phyloP scores from a whole-genome alignment of 2,113 vertebrate genomes.

The Promerops cafer region DNA sequence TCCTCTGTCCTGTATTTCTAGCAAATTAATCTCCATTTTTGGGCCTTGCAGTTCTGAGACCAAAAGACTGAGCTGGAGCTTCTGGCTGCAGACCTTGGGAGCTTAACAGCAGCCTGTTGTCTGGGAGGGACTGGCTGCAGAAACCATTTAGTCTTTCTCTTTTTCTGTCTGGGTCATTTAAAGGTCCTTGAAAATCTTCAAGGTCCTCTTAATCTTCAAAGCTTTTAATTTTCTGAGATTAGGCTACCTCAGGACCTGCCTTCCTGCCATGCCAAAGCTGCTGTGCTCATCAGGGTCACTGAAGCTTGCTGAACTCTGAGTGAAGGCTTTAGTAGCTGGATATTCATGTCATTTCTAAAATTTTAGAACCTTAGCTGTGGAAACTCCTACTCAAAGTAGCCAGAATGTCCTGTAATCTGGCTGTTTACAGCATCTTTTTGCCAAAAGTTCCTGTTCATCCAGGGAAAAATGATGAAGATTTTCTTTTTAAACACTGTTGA shows the following conservation, averaged over 20 bases:
- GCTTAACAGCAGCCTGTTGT: background rate
- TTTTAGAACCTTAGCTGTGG: background rate
- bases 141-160: background rate
- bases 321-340: background rate
- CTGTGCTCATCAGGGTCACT: constrained; percentile 3
- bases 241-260: background rate
- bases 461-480: background rate
- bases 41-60: background rate
- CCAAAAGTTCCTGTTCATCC: background rate
- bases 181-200: too few species aligned
- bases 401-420: background rate
- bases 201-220: constrained; percentile 57
- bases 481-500: background rate
- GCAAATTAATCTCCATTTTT: background rate
- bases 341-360: background rate
- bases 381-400: background rate
- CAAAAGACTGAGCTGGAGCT: background rate
- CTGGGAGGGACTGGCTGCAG: background rate
- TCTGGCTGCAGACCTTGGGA: background rate
- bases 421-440: background rate
- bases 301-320: background rate
- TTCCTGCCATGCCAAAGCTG: background rate
- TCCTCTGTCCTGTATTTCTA: background rate
- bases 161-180: constrained; percentile 46
- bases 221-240: constrained; percentile 52